Evolutionary conservation across 2,888 invertebrate species (phyloP), one percentile per base, ranked within the genome.

Genomic region (Ischnus inquisitorius): DNA sequence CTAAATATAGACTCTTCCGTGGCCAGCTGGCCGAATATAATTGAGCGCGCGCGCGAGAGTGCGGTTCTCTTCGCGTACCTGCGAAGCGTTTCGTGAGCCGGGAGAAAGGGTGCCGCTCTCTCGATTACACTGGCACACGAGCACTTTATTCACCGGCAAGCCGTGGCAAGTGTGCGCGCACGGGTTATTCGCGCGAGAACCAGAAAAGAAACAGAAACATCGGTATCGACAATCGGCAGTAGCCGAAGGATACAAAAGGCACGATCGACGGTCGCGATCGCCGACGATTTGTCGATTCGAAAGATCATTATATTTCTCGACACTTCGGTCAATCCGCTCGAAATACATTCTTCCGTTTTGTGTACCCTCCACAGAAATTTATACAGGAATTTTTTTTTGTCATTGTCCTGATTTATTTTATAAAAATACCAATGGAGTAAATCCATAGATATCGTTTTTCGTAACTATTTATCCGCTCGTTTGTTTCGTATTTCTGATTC

Each of bases 1-100:
- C 84, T 84, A 84, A 84, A 84, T 84, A 84, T 84, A 84, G 82
- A 62, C 69, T 60, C 43, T 6, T 14, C 22, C 64, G 54, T 60
- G 82, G 64, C 80, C 84, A 86, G 83, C 83, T 85, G 83, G 79
- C 71, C 83, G 76, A 83, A 79, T 83, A 83, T 83, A 83, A 83
- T 83, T 83, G 79, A 83, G 79, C 71, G 75, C 28, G 79, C 48
- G 64, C 74, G 79, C 75, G 67, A 64, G 78, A 43, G 46, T 43
- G 67, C 46, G 46, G n/a, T 46, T 46, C 25, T 10, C n/a, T 41
- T 16, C 64, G 75, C 22, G 64, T 75, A 75, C 75, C 75, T 51
- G 75, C 75, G 64, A 75, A 64, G 48, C 62, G 64, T 64, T 64
- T 39, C 19, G 75, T 48, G 54, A 54, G 22, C 16, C 48, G 22